Base-by-base conservation (phyloP, 2,797 vertebrate genomes). In the Semotilus atromaculatus region DNA sequence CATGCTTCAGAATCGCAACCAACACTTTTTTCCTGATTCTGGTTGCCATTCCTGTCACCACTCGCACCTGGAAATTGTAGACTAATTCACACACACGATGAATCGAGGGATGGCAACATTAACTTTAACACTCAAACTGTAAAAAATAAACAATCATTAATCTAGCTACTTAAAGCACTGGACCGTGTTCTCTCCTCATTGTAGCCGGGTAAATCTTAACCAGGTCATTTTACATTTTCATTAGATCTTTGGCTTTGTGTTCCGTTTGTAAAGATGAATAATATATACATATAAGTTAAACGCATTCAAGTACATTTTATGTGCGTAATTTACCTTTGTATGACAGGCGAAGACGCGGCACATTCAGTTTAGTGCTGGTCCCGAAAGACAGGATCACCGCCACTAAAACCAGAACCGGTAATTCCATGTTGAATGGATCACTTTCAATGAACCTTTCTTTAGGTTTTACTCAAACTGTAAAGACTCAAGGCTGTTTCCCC, bases 311-410 rank as follows among this genome's bases (percentile, higher is more conserved):
- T 38, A 81, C 29, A 60, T 7, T 13, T 72, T n/a, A 38, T 60
- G n/a, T n/a, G 26, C 60, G 26, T 13, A 43, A 14, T 51, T 89
- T 90, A 96, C 95, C 95, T 95, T 95, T 95, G 80, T 94, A 91
- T n/a, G 94, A 91, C 71, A 95, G 93, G 74, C 95, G 95, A 89
- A 96, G 92, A 1, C 95, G 92, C 4, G 95, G 95, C 19, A 95
- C 92, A 53, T 94, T 95, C 45, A 91, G 84, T 89, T 94, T 96
- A 88, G 87, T 92, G 11, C 90, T 85, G 71, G 92, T 89, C 31
- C 85, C 71, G 18, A 70, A 81, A 70, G 86, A 40, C 88, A 91
- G 1, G n/a, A 94, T 88, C 4, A 94, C 83, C 45, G 88, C 86
- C 68, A 87, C 8, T 66, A 93, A 34, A 78, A 93, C 43, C 85